Evolutionary conservation across 2,113 vertebrate species (phyloP), one percentile per base, ranked within the genome.

Genomic region (Phocoena sinus): DNA sequence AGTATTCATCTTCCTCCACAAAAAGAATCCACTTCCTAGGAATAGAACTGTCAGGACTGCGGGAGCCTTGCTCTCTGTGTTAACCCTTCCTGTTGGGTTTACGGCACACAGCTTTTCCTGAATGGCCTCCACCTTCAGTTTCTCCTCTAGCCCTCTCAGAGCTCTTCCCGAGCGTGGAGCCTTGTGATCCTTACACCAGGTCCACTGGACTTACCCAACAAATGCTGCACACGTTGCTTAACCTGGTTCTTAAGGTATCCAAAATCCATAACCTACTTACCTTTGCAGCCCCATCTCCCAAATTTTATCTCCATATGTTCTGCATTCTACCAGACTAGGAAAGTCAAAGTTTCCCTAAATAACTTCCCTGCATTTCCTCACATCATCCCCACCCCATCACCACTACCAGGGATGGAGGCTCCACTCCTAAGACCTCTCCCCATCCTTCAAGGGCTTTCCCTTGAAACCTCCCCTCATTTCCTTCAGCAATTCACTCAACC

Each of bases 1-100:
- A 62, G 91, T 77, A 97, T 97, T 97, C 98, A 97, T 92, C 65
- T 88, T 94, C 76, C 56, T 79, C 88, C 60, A 91, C 79, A 97
- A 95, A 96, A 94, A 70, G 62, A 77, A 82, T 21, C 91, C 23
- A 33, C n/a, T 89, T 90, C 81, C 71, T 63, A 62, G 94, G 95
- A 92, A 96, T 2, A 77, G 88, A 82, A 36, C 84, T 82, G 95
- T 68, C 92, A 95, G 62, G 44, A 68, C 6, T 2, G 28, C 14
- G 17, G 33, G 92, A 81, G 41, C 31, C 28, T 38, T 26, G 26
- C 62, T 77, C 81, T 79, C 84, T 0, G 6, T 2, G 9, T 79
- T 95, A 93, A 82, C 85, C 76, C 88, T 44, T 77, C 68, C 56
- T 76, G 17, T 65, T 6, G 3, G 65, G 56, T 56, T 47, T 9